Conservation (phyloP, 2,888 invertebrate genomes). For the Adelphocoris suturalis region DNA sequence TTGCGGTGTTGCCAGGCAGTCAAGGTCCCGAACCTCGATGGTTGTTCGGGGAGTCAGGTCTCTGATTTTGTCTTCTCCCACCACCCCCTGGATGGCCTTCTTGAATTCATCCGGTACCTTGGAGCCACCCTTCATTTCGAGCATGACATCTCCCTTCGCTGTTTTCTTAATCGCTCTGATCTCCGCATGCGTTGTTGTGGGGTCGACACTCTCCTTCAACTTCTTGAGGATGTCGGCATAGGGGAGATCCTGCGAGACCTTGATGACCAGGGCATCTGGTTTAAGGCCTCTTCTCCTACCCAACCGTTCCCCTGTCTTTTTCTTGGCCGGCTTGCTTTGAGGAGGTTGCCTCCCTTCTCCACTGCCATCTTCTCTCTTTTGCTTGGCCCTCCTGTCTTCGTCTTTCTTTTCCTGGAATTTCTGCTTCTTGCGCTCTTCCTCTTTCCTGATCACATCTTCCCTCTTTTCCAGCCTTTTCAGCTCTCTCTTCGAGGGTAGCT, state of each 20-base stretch:
- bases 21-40: not conserved
- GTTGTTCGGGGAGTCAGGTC: not conserved
- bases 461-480: too few relatives aligned
- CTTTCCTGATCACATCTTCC: too few relatives aligned
- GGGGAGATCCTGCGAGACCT: not conserved
- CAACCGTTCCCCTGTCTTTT: too few relatives aligned
- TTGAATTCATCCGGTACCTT: not conserved
- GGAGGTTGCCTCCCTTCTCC: not conserved
- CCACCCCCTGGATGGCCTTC: not conserved
- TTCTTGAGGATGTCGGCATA: not conserved
- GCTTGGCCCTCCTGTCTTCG: too few relatives aligned
- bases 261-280: slow-evolving; percentile 9
- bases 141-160: not conserved
- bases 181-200: not conserved
- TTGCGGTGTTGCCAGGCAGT: not conserved
- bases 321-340: too few relatives aligned
- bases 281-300: not conserved
- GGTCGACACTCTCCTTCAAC: not conserved
- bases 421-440: too few relatives aligned
- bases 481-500: not conserved
- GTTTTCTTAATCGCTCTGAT: not conserved
- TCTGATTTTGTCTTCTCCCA: not conserved
- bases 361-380: not conserved
- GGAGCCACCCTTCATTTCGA: not conserved
- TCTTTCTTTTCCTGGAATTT: too few relatives aligned